phyloP scores from a whole-genome alignment of 2,113 vertebrate genomes.

The Genyomyrus donnyi region DNA sequence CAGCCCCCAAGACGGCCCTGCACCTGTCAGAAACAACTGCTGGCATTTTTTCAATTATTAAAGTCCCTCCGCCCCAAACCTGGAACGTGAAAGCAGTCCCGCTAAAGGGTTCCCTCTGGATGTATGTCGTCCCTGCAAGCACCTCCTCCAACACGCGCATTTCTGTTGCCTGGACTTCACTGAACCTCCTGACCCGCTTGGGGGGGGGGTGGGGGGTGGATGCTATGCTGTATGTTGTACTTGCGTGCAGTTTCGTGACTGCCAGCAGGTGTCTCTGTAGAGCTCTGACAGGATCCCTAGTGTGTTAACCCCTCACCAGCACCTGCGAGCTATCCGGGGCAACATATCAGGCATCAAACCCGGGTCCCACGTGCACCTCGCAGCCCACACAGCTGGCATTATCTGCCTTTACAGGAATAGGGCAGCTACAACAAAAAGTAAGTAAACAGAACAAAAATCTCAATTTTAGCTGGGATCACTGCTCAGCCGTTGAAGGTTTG shows the following conservation, averaged over 20 bases:
- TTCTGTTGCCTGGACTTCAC: background rate
- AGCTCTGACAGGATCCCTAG: background rate
- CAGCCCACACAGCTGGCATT: background rate
- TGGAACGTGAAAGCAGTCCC: background rate
- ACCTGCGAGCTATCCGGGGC: background rate
- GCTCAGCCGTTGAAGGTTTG: background rate
- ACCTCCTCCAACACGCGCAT: background rate
- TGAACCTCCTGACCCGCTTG: background rate
- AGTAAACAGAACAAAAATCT: background rate
- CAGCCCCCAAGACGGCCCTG: background rate
- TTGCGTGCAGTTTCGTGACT: background rate
- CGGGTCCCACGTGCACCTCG: background rate
- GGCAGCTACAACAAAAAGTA: background rate
- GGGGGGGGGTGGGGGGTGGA: background rate
- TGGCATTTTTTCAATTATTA: background rate
- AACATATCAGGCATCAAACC: background rate
- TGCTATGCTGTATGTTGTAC: background rate
- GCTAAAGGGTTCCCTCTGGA: background rate
- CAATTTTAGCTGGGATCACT: background rate
- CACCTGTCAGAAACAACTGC: background rate
- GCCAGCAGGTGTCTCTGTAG: background rate
- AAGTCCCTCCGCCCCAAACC: background rate
- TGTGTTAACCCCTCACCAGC: background rate
- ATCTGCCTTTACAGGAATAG: background rate
- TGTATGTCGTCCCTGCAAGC: background rate